phyloP scores from a whole-genome alignment of 92 coral and sea anemone species.

The Phenganax marumi region DNA sequence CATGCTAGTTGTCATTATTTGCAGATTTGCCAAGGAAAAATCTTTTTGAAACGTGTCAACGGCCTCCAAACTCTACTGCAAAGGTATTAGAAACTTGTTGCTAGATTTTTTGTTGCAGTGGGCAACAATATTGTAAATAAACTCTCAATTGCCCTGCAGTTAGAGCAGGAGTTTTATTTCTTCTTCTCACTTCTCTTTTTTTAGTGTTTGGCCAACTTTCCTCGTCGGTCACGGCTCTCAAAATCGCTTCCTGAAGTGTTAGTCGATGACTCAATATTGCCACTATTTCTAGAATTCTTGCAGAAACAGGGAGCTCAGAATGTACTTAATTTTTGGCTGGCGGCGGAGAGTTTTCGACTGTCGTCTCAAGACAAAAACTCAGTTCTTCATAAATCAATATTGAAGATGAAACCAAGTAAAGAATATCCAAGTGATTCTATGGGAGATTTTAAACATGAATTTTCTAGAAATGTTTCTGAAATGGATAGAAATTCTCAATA shows the following conservation, averaged over 20 bases:
- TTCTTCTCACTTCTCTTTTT: background rate
- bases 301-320: slow-evolving; percentile 81
- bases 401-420: slow-evolving; percentile 50
- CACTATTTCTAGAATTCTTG: slow-evolving; percentile 90
- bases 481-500: no score
- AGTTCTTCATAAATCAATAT: slow-evolving; percentile 68
- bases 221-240: slow-evolving; percentile 80
- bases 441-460: no score
- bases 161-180: background rate
- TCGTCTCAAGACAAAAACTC: slow-evolving; percentile 80
- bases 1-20: background rate
- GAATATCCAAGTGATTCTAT: no score
- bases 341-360: slow-evolving; percentile 84
- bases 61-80: slow-evolving; percentile 30
- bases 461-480: background rate
- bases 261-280: slow-evolving; percentile 86
- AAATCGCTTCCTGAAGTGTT: slow-evolving; percentile 72
- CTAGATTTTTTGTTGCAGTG: background rate
- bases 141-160: background rate
- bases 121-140: background rate
- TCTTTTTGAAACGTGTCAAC: background rate
- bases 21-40: slow-evolving; percentile 5
- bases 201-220: slow-evolving; percentile 94
- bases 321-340: slow-evolving; percentile 90
- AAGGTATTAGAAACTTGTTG: background rate